Evolutionary conservation across 2,888 invertebrate species (phyloP).

Genomic region (Nysson spinosus): DNA sequence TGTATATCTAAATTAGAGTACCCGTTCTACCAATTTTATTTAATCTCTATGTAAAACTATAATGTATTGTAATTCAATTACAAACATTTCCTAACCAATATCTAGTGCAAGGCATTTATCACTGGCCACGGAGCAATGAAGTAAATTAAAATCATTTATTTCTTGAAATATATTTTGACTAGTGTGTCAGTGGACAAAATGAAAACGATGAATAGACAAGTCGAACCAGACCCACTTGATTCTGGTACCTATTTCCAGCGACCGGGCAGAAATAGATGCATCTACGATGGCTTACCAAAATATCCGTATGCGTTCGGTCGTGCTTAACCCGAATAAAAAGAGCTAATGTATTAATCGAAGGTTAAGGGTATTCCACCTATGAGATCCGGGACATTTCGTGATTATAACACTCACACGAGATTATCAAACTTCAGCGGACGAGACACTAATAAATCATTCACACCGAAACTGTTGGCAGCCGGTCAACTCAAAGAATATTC

Average conservation of each 20-base stretch:
- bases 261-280: constrained; percentile 54
- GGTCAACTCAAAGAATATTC: constrained; percentile 24
- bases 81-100: too few relatives aligned
- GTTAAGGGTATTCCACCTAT: constrained; percentile 40
- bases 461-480: constrained; percentile 26
- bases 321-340: constrained; percentile 31
- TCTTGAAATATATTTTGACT: too few relatives aligned
- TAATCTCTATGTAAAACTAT: too few relatives aligned
- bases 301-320: constrained; percentile 34
- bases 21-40: too few relatives aligned
- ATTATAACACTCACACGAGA: neutral
- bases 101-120: too few relatives aligned
- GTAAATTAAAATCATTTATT: too few relatives aligned
- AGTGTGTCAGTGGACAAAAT: too few relatives aligned
- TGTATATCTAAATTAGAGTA: too few relatives aligned
- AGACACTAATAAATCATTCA: constrained; percentile 19
- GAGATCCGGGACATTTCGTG: neutral
- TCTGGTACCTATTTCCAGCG: constrained; percentile 57
- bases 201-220: too few relatives aligned
- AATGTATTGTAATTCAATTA: too few relatives aligned
- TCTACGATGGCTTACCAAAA: constrained; percentile 39
- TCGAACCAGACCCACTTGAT: constrained; percentile 36
- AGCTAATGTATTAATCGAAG: constrained; percentile 37
- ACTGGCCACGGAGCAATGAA: too few relatives aligned
- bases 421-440: neutral